Evolutionary conservation across 2,113 vertebrate genomes (phyloP).

Genomic region (Percopsis transmontana): DNA sequence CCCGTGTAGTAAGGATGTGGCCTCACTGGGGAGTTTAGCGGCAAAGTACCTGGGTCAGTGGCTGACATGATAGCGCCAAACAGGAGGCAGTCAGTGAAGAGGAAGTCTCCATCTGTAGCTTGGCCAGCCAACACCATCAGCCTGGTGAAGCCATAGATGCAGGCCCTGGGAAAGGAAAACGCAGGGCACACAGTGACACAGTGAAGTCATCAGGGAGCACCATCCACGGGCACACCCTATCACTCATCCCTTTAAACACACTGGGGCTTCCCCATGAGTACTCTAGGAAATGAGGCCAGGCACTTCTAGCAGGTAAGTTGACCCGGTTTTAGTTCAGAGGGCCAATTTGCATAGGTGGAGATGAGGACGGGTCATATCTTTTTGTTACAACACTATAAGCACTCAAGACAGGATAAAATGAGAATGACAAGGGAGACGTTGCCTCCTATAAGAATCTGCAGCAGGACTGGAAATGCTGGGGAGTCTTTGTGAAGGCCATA

Average conservation of each 20-base stretch:
- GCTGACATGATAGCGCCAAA: slow-evolving; percentile 88
- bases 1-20: too few relatives aligned
- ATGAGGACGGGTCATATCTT: too few relatives aligned
- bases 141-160: slow-evolving; percentile 84
- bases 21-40: too few relatives aligned
- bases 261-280: slow-evolving; percentile 50
- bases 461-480: not conserved
- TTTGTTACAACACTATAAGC: slow-evolving; percentile 15
- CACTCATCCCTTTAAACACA: slow-evolving; percentile 50
- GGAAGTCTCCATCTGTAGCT: slow-evolving; percentile 78
- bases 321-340: slow-evolving; percentile 42
- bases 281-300: slow-evolving; percentile 58
- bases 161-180: slow-evolving; percentile 76
- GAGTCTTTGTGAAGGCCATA: slow-evolving; percentile 8
- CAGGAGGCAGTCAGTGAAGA: slow-evolving; percentile 85
- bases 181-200: slow-evolving; percentile 47
- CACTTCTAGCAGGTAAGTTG: slow-evolving; percentile 46
- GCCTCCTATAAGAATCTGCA: not conserved
- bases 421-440: not conserved
- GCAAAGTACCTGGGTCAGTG: slow-evolving; percentile 87
- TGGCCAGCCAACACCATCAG: slow-evolving; percentile 77
- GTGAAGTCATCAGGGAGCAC: slow-evolving; percentile 47
- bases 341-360: slow-evolving; percentile 33
- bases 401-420: slow-evolving; percentile 4
- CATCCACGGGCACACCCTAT: slow-evolving; percentile 30